Evolutionary conservation across 2,797 vertebrate species (phyloP).

Genomic region (Gobionotothen gibberifrons): DNA sequence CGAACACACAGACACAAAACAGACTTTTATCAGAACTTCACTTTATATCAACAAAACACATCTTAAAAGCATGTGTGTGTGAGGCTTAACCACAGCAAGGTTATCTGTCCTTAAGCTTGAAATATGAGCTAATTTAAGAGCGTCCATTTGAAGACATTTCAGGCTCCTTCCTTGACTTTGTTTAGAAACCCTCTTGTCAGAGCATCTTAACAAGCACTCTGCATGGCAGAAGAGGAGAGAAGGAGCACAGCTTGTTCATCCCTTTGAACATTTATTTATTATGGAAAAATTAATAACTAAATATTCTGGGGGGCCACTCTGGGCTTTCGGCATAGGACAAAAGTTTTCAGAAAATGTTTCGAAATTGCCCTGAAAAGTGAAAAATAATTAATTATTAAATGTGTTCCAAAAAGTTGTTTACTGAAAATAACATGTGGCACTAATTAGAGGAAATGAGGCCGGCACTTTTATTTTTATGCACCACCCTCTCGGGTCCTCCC

Average conservation of each 20-base stretch:
- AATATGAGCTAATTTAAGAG: slow-evolving; percentile 49
- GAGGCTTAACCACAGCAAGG: slow-evolving; percentile 39
- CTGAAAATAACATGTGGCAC: slow-evolving; percentile 73
- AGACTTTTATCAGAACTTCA: slow-evolving; percentile 14
- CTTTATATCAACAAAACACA: slow-evolving; percentile 25
- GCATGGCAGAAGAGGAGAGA: slow-evolving; percentile 33
- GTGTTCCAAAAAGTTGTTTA: slow-evolving; percentile 76
- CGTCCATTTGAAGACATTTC: slow-evolving; percentile 57
- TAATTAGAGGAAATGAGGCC: slow-evolving; percentile 75
- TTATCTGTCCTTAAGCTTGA: slow-evolving; percentile 48
- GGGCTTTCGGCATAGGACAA: slow-evolving; percentile 48
- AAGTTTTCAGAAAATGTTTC: slow-evolving; percentile 56
- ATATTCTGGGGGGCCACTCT: slow-evolving; percentile 60
- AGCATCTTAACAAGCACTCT: slow-evolving; percentile 17
- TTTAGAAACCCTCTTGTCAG: slow-evolving; percentile 55
- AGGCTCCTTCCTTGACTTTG: slow-evolving; percentile 58
- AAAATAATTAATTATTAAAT: slow-evolving; percentile 79
- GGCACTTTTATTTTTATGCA: slow-evolving; percentile 53
- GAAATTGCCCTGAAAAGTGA: slow-evolving; percentile 55
- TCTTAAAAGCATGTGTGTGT: slow-evolving; percentile 26
- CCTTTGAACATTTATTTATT: slow-evolving; percentile 69
- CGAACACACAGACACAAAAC: background rate
- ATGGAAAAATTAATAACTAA: slow-evolving; percentile 71
- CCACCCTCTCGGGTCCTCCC: slow-evolving; percentile 61
- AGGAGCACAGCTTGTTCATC: slow-evolving; percentile 47